These are phyloP conservation scores for Telenomus remus DNA, from an alignment of 1,140 invertebrate genomes.

Conservation along the genomic window DNA sequence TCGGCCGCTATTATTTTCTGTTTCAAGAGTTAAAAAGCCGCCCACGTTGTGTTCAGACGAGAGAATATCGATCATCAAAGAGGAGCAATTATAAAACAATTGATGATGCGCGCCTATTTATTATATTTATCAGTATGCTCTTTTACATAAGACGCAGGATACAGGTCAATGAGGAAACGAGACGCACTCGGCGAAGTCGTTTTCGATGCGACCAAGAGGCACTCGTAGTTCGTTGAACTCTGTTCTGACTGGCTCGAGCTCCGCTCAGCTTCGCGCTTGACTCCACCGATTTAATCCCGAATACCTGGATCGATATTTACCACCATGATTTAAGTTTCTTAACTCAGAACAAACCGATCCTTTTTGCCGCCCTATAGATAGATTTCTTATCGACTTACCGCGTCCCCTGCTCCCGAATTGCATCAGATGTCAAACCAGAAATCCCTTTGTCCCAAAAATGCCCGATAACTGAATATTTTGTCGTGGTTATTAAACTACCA, in stretches of 20 bases:
- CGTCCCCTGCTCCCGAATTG: constrained; percentile 16
- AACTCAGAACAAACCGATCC: constrained; percentile 46
- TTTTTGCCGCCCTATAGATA: constrained; percentile 29
- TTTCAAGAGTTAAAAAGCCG: too few species aligned
- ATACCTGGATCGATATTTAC: constrained; percentile 61
- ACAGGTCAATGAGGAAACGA: constrained; percentile 61
- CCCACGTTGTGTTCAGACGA: not conserved
- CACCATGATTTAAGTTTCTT: constrained; percentile 58
- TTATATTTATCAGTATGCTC: constrained; percentile 42
- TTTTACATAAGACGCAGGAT: constrained; percentile 49
- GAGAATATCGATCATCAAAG: constrained; percentile 30
- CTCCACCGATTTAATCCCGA: constrained; percentile 61
- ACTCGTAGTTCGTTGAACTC: constrained; percentile 63
- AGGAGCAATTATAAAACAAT: constrained; percentile 42
- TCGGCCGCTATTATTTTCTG: too few species aligned
- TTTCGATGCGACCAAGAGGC: constrained; percentile 58
- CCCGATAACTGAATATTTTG: not conserved
- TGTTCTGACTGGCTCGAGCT: constrained; percentile 58
- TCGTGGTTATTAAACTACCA: not conserved
- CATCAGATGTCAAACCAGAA: constrained; percentile 23
- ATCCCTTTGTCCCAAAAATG: constrained; percentile 23
- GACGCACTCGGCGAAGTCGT: constrained; percentile 57
- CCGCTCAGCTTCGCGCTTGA: constrained; percentile 59
- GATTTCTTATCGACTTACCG: constrained; percentile 42
- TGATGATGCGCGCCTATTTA: constrained; percentile 55